These are phyloP conservation scores for Stegodyphus dumicola DNA, from an alignment of 1,140 invertebrate genomes.

Conservation along the genomic window DNA sequence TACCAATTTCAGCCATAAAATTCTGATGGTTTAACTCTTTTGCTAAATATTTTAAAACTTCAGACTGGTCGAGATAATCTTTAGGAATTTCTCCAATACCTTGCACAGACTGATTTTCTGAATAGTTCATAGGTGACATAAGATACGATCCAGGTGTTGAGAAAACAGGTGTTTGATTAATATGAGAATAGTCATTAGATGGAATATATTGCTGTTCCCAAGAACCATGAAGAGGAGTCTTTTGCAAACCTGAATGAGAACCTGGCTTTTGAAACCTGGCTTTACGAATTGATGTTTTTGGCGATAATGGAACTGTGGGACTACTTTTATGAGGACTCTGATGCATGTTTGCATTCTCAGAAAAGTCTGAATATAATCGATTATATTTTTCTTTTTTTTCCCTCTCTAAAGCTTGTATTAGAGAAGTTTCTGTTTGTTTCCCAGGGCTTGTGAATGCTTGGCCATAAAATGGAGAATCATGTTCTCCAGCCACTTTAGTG, in stretches of 20 bases:
- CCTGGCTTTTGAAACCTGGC: too few relatives aligned
- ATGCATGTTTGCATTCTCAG: constrained; percentile 18
- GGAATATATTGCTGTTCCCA: constrained; percentile 34
- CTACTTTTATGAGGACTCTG: neutral
- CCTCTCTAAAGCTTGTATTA: neutral
- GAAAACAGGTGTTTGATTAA: neutral
- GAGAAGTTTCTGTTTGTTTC: constrained; percentile 15
- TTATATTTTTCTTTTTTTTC: constrained; percentile 30
- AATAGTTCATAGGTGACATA: neutral
- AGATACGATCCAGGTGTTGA: constrained; percentile 1
- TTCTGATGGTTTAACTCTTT: constrained; percentile 64
- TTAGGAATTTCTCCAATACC: constrained; percentile 87
- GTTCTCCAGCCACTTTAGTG: constrained; percentile 60
- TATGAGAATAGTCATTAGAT: constrained; percentile 26
- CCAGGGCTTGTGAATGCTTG: constrained; percentile 24
- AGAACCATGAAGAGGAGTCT: constrained; percentile 4
- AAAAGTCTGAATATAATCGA: constrained; percentile 11
- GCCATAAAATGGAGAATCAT: constrained; percentile 63
- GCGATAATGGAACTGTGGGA: constrained; percentile 29
- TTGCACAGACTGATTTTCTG: constrained; percentile 69
- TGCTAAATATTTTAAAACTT: constrained; percentile 80
- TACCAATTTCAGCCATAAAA: constrained; percentile 63
- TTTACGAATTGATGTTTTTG: constrained; percentile 42
- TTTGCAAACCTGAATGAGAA: constrained; percentile 28
- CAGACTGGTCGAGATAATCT: constrained; percentile 84